phyloP scores from a whole-genome alignment of 2,797 vertebrate genomes.

The Eospalax fontanierii region DNA sequence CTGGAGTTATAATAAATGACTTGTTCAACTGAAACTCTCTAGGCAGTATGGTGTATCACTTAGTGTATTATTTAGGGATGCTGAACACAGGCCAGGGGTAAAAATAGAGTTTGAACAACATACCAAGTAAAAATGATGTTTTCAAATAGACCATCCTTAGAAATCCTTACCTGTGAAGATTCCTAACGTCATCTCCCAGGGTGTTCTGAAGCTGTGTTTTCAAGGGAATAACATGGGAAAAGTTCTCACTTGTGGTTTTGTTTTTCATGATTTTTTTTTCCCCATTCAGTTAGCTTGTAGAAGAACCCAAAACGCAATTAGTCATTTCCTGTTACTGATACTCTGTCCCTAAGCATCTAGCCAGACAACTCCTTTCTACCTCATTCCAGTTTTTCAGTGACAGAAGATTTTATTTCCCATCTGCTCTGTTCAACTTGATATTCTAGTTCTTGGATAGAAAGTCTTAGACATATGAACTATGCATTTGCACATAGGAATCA shows the following conservation, averaged over 20 bases:
- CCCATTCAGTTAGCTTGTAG: slow-evolving; percentile 13
- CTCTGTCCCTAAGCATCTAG: neutral
- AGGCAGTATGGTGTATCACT: neutral
- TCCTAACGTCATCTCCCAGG: neutral
- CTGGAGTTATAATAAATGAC: neutral
- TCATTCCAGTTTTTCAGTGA: slow-evolving; percentile 32
- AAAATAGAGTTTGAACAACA: neutral
- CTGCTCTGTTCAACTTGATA: slow-evolving; percentile 11
- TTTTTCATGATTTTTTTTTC: neutral
- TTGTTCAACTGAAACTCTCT: neutral
- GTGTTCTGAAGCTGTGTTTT: neutral
- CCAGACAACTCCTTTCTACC: slow-evolving; percentile 8
- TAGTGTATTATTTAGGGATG: neutral
- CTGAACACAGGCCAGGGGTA: neutral
- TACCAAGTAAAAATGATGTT: neutral
- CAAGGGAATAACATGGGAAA: too few species aligned
- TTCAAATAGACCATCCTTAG: neutral
- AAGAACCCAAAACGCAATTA: slow-evolving; percentile 44
- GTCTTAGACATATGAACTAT: neutral
- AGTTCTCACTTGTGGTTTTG: slow-evolving; percentile 21
- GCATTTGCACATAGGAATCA: neutral
- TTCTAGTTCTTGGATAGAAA: slow-evolving; percentile 53
- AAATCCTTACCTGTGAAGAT: slow-evolving; percentile 24
- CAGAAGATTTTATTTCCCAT: neutral
- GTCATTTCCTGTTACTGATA: neutral